phyloP scores from a whole-genome alignment of 2,113 vertebrate species.

The Podarcis cretensis region DNA sequence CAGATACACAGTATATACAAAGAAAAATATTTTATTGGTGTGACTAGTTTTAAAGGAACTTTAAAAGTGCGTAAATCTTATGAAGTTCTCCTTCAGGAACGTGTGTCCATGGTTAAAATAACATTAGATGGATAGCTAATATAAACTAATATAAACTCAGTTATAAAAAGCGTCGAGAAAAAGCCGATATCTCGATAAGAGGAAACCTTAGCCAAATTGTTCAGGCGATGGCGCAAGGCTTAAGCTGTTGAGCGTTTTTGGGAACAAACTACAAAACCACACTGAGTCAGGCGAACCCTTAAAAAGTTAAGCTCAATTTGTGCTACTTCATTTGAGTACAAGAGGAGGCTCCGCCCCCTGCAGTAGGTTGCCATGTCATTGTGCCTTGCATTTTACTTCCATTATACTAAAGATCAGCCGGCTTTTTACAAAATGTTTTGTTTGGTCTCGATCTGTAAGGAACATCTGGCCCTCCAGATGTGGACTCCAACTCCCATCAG shows the following conservation, averaged over 20 bases:
- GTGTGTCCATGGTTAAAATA: neutral
- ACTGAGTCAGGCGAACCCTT: neutral
- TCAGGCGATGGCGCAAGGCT: neutral
- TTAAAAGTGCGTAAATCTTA: neutral
- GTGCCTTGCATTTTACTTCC: neutral
- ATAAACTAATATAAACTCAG: neutral
- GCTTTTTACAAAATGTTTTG: neutral
- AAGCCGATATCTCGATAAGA: constrained; percentile 4
- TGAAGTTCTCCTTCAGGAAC: neutral
- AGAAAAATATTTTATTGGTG: neutral
- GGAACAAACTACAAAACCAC: neutral
- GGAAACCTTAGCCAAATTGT: neutral
- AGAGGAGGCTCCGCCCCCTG: neutral
- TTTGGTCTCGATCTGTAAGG: neutral
- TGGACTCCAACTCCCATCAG: neutral
- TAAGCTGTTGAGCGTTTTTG: too few relatives aligned
- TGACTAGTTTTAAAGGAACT: neutral
- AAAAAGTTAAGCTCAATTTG: neutral
- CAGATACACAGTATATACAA: neutral
- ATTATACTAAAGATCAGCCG: neutral
- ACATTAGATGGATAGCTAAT: neutral
- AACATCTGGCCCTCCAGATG: too few relatives aligned
- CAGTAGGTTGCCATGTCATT: neutral
- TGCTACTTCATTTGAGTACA: neutral
- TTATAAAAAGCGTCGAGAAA: neutral